phyloP scores from a whole-genome alignment of 2,797 vertebrate genomes.

The Cyclopterus lumpus region DNA sequence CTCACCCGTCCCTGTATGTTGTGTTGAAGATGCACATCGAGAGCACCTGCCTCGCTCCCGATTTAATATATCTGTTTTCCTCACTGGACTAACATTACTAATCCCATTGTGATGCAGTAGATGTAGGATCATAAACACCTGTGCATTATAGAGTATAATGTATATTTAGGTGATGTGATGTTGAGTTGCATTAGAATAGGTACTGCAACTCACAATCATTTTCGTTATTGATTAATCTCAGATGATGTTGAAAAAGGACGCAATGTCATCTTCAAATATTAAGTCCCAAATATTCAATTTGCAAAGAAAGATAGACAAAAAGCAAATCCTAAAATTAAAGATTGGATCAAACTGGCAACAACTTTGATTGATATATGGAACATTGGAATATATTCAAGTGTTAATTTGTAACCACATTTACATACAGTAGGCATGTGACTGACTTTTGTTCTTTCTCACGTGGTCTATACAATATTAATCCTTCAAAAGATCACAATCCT shows the following conservation, averaged over 20 bases:
- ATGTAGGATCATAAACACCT: neutral
- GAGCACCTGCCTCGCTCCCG: neutral
- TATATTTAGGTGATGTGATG: neutral
- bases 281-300: neutral
- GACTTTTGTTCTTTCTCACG: neutral
- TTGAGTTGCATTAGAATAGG: neutral
- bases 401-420: neutral
- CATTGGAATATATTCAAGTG: neutral
- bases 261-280: neutral
- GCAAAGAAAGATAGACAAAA: neutral
- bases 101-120: neutral
- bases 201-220: neutral
- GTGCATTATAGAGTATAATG: neutral
- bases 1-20: slow-evolving; percentile 86
- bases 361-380: no score
- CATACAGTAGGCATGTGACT: no score
- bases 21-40: slow-evolving; percentile 4
- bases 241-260: neutral
- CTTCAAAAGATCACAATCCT: neutral
- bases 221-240: neutral
- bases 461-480: neutral
- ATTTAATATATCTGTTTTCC: neutral
- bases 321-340: neutral
- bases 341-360: neutral
- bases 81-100: neutral